Evolutionary conservation across 1,140 invertebrate genomes (phyloP), one percentile per base, ranked within the genome.

Genomic region (Zaprionus davidi): DNA sequence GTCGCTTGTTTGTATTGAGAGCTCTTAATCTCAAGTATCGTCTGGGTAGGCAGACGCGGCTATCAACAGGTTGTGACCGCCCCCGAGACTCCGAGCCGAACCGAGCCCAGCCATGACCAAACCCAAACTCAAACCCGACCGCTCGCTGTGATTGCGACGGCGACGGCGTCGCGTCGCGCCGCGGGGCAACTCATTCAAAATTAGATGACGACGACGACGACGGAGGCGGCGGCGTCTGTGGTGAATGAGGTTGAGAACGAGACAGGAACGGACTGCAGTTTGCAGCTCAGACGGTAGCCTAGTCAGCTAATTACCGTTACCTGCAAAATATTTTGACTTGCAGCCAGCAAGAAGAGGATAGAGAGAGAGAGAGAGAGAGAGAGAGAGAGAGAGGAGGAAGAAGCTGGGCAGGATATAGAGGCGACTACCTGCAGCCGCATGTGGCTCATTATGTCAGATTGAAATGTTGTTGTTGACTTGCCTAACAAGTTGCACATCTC

Each of bases 391-490:
- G 31, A 2, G 3, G 7, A 11, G 31, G 38, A n/a, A 41, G 38
- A n/a, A n/a, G 36, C 13, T 5, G 36, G n/a, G 36, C 56, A 73
- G 59, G 31, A 68, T 72, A 53, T 41, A 17, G 22, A 26, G 17
- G 15, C 34, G 7, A 13, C 57, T 72, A 73, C 75, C 78, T 78
- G 69, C 59, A 57, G 60, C 51, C 44, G 71, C 78, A 78, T 79
- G 71, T 77, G 69, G 73, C 85, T 90, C 90, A 91, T 92, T 87
- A 91, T 92, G 85, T 91, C 90, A 91, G 87, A 83, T 90, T 91
- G 91, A 91, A 88, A 91, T 90, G 90, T 91, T 90, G 90, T 81
- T 66, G 36, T 17, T 58, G 81, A 85, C 82, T 71, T 63, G 70
- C 78, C 62, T 63, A 86, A 87, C 82, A 72, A 76, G 79, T 78